A percentile compares a stretch with the other conserved stretches of the same genome.
These are phyloP conservation scores for Platyscapa corneri DNA, from an alignment of 1,140 invertebrate species.

Conservation along the genomic window DNA sequence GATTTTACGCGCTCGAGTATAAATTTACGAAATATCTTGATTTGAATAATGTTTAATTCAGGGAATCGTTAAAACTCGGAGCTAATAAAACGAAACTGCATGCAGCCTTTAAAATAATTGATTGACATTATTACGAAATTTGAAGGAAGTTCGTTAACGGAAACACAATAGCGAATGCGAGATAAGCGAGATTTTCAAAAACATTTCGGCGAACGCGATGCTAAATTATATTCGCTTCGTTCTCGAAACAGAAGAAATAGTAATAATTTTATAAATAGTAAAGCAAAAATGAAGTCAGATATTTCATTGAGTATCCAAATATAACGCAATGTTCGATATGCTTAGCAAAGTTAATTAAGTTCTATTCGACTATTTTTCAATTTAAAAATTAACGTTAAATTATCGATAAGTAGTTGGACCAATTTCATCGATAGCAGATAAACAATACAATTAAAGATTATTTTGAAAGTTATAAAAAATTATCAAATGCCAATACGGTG, in stretches of 20 bases:
- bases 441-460: background rate
- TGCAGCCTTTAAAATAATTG: background rate
- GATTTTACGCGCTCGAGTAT: background rate
- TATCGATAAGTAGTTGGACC: background rate
- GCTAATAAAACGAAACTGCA: background rate
- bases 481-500: background rate
- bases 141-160: background rate
- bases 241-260: background rate
- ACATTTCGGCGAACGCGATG: background rate
- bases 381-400: background rate
- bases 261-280: conserved; percentile 4
- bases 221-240: background rate
- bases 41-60: background rate
- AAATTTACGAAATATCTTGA: background rate
- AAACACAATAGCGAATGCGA: background rate
- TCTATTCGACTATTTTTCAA: background rate
- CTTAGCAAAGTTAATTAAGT: background rate
- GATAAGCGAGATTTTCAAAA: background rate
- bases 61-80: background rate
- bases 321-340: background rate
- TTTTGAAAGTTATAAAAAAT: background rate
- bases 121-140: background rate
- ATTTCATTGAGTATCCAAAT: background rate
- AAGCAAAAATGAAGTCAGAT: background rate
- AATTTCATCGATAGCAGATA: background rate